Evolutionary conservation across 2,797 vertebrate genomes (phyloP).

Genomic region (Parambassis ranga): DNA sequence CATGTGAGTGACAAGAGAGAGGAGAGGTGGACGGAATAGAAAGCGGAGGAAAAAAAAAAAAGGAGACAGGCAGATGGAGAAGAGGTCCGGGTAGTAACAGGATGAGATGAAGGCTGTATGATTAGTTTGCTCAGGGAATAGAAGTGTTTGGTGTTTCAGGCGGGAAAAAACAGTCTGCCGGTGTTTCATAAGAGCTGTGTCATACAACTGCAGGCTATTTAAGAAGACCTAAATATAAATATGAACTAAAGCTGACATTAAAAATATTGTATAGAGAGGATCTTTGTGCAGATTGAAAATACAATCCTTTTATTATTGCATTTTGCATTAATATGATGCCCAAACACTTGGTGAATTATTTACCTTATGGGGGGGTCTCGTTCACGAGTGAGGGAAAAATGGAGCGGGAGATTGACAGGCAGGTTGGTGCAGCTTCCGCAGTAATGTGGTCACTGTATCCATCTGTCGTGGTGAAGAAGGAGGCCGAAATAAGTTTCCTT

Average conservation of each 20-base stretch:
- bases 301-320: no score
- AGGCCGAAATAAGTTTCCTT: no score
- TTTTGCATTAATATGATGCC: neutral
- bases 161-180: constrained; percentile 3
- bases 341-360: no score
- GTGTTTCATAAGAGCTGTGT: constrained; percentile 3
- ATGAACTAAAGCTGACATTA: neutral
- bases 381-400: no score
- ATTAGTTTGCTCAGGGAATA: constrained; percentile 41
- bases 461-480: no score
- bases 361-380: no score
- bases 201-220: constrained; percentile 14
- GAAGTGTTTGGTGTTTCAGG: constrained; percentile 21
- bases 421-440: no score
- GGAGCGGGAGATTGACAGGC: no score
- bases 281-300: no score
- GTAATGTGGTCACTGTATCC: no score
- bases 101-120: constrained; percentile 46
- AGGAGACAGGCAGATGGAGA: constrained; percentile 52
- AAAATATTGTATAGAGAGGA: neutral
- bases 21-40: constrained; percentile 59
- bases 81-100: constrained; percentile 40
- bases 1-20: constrained; percentile 66
- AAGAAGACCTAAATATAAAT: constrained; percentile 4
- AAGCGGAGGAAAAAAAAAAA: constrained; percentile 49